Evolutionary conservation across 2,113 vertebrate genomes (phyloP).

Genomic region (Bos javanicus): DNA sequence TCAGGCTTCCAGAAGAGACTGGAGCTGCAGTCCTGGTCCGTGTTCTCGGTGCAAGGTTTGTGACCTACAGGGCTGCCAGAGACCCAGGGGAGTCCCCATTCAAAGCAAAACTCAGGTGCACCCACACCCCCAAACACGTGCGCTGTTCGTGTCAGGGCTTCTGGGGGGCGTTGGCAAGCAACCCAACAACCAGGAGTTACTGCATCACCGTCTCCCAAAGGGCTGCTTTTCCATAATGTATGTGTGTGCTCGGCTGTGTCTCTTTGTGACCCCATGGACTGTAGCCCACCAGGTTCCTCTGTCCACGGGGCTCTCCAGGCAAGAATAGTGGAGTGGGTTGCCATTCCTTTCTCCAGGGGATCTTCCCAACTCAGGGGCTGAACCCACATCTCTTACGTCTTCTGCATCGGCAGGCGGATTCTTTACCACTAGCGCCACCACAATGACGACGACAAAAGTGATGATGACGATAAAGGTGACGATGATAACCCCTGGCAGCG

Average conservation of each 20-base stretch:
- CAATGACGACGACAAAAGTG: background rate
- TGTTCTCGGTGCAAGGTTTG: background rate
- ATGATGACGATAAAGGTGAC: background rate
- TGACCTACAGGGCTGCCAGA: background rate
- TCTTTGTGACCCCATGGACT: background rate
- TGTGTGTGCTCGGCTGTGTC: background rate
- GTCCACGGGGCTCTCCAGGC: background rate
- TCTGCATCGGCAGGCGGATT: background rate
- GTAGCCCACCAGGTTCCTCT: background rate
- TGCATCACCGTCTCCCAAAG: rapidly evolving
- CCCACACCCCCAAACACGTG: rapidly evolving
- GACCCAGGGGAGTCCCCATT: rapidly evolving
- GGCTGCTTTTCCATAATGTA: background rate
- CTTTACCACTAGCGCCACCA: background rate
- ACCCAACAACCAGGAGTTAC: rapidly evolving
- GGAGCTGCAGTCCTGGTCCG: background rate
- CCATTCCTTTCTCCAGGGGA: background rate
- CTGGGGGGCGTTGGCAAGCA: background rate
- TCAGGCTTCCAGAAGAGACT: background rate
- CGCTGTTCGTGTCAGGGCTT: background rate
- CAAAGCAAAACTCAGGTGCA: background rate
- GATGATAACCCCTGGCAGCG: rapidly evolving
- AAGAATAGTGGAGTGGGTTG: background rate
- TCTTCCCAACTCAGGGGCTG: background rate
- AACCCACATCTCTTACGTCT: background rate